Evolutionary conservation across 2,113 vertebrate genomes (phyloP).

Genomic region (Callipepla squamata): DNA sequence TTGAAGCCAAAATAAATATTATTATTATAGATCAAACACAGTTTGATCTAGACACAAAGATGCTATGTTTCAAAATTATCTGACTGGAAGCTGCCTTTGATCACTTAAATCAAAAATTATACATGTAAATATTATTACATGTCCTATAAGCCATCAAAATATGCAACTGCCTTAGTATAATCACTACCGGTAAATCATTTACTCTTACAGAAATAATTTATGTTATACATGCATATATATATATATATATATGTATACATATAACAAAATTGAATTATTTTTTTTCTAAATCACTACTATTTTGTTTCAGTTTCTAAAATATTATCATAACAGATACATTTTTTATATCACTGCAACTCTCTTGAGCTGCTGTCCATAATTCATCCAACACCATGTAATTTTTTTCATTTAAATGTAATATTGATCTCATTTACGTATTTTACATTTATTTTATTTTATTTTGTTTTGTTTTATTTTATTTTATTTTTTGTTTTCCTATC

Average conservation of each 20-base stretch:
- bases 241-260: background rate
- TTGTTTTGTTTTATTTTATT: too few relatives aligned
- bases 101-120: conserved; percentile 14
- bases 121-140: background rate
- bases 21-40: background rate
- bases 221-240: background rate
- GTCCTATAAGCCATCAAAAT: background rate
- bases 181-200: background rate
- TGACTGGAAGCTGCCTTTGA: conserved; percentile 35
- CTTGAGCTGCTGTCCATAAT: background rate
- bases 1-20: conserved; percentile 34
- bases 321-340: background rate
- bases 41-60: conserved; percentile 29
- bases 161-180: background rate
- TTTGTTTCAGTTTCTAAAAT: background rate
- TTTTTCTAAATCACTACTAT: background rate
- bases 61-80: background rate
- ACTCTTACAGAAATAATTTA: background rate
- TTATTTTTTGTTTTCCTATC: background rate
- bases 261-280: background rate
- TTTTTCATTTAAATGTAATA: background rate
- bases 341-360: background rate
- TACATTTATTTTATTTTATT: too few relatives aligned
- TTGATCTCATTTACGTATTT: background rate
- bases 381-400: background rate